phyloP scores from a whole-genome alignment of 2,113 vertebrate species.

The Mormoops blainvillei region DNA sequence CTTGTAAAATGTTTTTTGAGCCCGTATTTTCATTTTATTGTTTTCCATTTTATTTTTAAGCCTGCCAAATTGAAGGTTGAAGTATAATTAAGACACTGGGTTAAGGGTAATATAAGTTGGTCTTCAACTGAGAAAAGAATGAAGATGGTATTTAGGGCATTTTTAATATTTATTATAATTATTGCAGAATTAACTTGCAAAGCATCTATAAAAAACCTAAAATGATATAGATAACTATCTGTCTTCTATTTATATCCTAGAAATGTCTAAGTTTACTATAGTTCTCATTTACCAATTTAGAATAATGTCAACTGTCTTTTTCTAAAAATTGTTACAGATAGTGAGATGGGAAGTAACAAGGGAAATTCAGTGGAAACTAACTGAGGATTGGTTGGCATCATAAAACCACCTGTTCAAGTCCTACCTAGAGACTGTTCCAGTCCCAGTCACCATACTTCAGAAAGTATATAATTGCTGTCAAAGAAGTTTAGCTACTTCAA shows the following conservation, averaged over 20 bases:
- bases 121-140: background rate
- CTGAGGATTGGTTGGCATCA: background rate
- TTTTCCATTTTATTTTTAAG: background rate
- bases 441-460: background rate
- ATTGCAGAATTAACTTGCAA: background rate
- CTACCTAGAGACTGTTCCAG: background rate
- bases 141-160: background rate
- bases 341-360: background rate
- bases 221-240: background rate
- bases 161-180: background rate
- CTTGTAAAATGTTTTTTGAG: background rate
- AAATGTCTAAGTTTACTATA: background rate
- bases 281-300: background rate
- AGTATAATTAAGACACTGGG: background rate
- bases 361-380: background rate
- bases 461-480: constrained; percentile 33
- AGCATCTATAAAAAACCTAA: background rate
- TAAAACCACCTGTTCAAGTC: background rate
- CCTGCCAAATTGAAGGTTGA: background rate
- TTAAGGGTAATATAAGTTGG: background rate
- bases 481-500: constrained; percentile 42
- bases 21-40: background rate
- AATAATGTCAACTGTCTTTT: background rate
- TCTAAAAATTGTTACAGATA: background rate
- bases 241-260: background rate